Conservation (phyloP, 2,888 invertebrate species). For the Reticulitermes lucifugus region DNA sequence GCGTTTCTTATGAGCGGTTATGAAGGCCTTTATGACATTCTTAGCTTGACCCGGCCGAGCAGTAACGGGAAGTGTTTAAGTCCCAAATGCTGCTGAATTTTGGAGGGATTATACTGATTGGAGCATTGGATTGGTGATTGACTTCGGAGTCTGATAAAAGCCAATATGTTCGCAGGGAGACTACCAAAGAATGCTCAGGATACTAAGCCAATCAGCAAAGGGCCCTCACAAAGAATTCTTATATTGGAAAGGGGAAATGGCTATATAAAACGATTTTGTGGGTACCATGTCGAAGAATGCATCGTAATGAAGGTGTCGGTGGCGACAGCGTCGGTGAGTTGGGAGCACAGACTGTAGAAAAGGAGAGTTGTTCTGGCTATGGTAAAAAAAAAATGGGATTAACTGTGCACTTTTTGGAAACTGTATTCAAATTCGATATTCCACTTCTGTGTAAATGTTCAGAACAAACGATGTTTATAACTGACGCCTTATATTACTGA, state of each 20-base stretch:
- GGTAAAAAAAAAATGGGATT: too few relatives aligned
- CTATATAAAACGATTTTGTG: constrained; percentile 7
- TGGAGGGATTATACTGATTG: constrained; percentile 30
- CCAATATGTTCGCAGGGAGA: background rate
- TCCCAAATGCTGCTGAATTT: constrained; percentile 11
- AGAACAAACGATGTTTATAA: too few relatives aligned
- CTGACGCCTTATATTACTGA: too few relatives aligned
- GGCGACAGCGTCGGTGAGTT: too few relatives aligned
- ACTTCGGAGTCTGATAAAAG: constrained; percentile 2
- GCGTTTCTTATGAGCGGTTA: background rate
- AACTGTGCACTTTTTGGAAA: too few relatives aligned
- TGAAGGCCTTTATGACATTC: background rate
- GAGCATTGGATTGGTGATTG: constrained; percentile 31
- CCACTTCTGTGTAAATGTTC: too few relatives aligned
- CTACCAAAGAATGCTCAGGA: background rate
- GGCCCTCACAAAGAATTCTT: constrained; percentile 4
- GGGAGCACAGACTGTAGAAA: too few relatives aligned
- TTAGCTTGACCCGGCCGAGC: constrained; percentile 18
- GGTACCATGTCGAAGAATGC: background rate
- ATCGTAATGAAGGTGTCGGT: background rate
- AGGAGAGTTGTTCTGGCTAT: too few relatives aligned
- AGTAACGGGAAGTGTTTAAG: constrained; percentile 38
- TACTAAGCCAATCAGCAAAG: constrained; percentile 29
- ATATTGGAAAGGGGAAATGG: background rate
- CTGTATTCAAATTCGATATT: too few relatives aligned